A percentile compares a stretch with the other conserved stretches of the same genome.
Evolutionary conservation across 2,888 invertebrate genomes (phyloP).

Genomic region (Chouioia cunea): DNA sequence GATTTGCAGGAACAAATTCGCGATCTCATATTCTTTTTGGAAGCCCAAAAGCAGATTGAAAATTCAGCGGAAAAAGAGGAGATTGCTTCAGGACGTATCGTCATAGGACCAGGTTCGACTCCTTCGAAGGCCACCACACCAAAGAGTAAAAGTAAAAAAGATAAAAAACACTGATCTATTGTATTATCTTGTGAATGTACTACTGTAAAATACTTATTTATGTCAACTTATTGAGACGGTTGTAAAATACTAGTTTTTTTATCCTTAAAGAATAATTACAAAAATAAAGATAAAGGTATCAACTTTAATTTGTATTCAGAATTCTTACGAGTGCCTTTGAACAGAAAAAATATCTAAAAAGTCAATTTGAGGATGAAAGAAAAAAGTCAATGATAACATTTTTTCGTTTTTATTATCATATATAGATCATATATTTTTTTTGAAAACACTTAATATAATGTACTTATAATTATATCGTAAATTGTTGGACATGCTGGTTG

Average conservation of each 20-base stretch:
- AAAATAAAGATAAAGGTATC: constrained; percentile 30
- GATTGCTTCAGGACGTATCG: constrained; percentile 75
- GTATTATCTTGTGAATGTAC: not conserved
- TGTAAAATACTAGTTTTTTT: constrained; percentile 46
- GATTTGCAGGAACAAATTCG: constrained; percentile 93
- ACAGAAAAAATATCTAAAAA: constrained; percentile 3
- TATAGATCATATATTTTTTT: constrained; percentile 65
- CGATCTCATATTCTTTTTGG: constrained; percentile 97
- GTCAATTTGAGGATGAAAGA: not conserved
- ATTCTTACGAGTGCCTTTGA: not conserved
- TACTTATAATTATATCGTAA: constrained; percentile 63
- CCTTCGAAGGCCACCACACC: constrained; percentile 42
- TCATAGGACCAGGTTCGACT: constrained; percentile 68
- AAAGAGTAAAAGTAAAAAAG: constrained; percentile 42
- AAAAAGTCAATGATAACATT: constrained; percentile 49
- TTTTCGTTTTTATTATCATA: constrained; percentile 64
- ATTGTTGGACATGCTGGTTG: constrained; percentile 59
- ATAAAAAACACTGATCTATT: constrained; percentile 38
- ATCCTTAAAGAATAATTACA: constrained; percentile 32
- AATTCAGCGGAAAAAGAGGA: constrained; percentile 73
- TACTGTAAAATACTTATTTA: constrained; percentile 34
- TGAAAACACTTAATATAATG: constrained; percentile 65
- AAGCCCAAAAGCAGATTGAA: constrained; percentile 81
- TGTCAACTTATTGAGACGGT: constrained; percentile 24
- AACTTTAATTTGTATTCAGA: constrained; percentile 11